phyloP scores from a whole-genome alignment of 1,140 invertebrate genomes.

The Panonychus citri region DNA sequence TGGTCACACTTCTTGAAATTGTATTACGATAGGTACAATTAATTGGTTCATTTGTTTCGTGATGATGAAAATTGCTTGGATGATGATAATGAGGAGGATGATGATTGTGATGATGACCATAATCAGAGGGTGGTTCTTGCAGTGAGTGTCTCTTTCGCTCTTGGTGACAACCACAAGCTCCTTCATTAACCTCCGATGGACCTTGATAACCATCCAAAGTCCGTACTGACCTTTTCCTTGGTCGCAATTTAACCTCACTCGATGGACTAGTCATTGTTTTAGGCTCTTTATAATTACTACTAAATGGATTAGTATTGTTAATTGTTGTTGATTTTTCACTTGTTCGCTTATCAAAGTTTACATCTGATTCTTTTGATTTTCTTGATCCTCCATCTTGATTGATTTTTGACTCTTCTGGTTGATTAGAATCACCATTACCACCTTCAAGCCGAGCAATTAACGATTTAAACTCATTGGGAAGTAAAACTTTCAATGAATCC shows the following conservation, averaged over 20 bases:
- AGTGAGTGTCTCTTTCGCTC: not conserved
- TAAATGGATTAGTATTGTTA: not conserved
- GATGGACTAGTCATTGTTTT: no score
- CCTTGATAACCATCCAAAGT: no score
- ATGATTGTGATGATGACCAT: not conserved
- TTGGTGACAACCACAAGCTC: no score
- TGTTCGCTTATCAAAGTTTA: not conserved
- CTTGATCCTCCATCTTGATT: not conserved
- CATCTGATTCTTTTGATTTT: not conserved
- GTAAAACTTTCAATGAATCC: constrained; percentile 61
- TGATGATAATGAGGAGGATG: not conserved
- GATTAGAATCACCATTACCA: no score
- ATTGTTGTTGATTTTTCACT: not conserved
- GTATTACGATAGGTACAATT: not conserved
- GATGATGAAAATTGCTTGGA: not conserved
- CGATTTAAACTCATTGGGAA: constrained; percentile 45
- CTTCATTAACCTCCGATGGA: no score
- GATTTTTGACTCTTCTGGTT: not conserved
- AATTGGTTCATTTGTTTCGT: no score
- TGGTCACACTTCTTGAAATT: constrained; percentile 6
- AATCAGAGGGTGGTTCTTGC: not conserved
- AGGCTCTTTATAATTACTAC: no score
- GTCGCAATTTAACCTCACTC: no score
- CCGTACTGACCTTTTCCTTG: no score
- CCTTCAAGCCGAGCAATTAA: constrained; percentile 16